Conservation (phyloP, 1,140 invertebrate species). For the Caenorhabditis briggsae region DNA sequence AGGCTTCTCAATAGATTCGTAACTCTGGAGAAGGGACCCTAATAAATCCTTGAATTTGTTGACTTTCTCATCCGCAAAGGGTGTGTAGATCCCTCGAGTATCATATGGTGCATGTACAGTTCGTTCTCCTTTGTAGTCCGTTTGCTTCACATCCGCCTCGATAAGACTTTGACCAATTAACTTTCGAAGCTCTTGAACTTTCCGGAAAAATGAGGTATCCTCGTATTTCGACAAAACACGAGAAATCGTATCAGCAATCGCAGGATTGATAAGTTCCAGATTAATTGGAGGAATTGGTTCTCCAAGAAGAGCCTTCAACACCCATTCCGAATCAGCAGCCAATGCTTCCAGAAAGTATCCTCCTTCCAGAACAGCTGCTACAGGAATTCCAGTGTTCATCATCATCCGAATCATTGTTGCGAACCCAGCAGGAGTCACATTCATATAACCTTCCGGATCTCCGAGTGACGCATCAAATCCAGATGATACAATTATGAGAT, state of each 20-base stretch:
- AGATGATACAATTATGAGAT: slow-evolving; percentile 76
- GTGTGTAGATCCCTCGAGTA: slow-evolving; percentile 37
- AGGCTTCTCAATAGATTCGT: not conserved
- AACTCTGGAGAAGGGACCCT: not conserved
- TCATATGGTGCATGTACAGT: slow-evolving; percentile 11
- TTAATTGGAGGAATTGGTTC: not conserved
- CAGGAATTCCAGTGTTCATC: slow-evolving; percentile 69
- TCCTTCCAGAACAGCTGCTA: slow-evolving; percentile 72
- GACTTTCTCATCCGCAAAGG: not conserved
- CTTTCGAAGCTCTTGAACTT: slow-evolving; percentile 28
- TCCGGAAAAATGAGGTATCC: not conserved
- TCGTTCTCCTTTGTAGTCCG: not conserved
- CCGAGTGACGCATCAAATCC: slow-evolving; percentile 79
- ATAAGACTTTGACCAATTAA: not conserved
- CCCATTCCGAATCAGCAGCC: slow-evolving; percentile 51
- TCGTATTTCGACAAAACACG: not conserved
- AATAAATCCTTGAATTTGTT: not conserved
- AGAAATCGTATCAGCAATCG: not conserved
- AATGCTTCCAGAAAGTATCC: slow-evolving; percentile 71
- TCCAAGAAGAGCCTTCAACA: not conserved
- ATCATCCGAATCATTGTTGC: slow-evolving; percentile 80
- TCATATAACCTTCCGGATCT: slow-evolving; percentile 79
- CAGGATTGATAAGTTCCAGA: not conserved
- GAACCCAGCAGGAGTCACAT: slow-evolving; percentile 79
- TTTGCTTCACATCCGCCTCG: too few relatives aligned